Evolutionary conservation across 2,113 vertebrate species (phyloP).

Genomic region (Dermatemys mawii): DNA sequence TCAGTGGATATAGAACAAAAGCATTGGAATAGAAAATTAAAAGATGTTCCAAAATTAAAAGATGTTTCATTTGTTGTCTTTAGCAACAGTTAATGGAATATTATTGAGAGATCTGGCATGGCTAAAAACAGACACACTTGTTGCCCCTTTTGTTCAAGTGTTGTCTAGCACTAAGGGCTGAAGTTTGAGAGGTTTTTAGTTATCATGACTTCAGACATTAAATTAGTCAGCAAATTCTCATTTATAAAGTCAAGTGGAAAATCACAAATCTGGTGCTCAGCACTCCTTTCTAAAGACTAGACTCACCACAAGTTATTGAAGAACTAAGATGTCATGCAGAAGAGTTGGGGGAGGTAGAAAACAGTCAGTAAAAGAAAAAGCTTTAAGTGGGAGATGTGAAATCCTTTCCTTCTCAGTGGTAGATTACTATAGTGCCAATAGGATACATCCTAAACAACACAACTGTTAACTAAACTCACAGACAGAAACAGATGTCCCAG

Average conservation of each 20-base stretch:
- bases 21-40: background rate
- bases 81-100: slow-evolving; percentile 24
- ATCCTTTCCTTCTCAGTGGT: background rate
- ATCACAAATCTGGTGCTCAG: background rate
- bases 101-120: background rate
- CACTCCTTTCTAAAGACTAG: background rate
- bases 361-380: background rate
- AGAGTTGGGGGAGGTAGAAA: background rate
- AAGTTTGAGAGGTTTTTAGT: background rate
- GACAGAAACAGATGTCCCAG: background rate
- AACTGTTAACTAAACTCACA: background rate
- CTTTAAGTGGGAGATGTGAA: background rate
- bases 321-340: background rate
- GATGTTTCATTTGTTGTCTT: too few species aligned
- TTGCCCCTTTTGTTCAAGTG: background rate
- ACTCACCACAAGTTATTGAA: background rate
- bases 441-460: background rate
- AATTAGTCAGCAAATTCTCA: background rate
- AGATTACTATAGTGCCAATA: background rate
- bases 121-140: background rate
- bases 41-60: too few species aligned
- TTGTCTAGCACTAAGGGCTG: background rate
- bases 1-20: background rate
- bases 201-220: background rate
- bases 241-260: background rate